Base-by-base conservation (phyloP, 2,888 invertebrate species). In the Erynnis tages region DNA sequence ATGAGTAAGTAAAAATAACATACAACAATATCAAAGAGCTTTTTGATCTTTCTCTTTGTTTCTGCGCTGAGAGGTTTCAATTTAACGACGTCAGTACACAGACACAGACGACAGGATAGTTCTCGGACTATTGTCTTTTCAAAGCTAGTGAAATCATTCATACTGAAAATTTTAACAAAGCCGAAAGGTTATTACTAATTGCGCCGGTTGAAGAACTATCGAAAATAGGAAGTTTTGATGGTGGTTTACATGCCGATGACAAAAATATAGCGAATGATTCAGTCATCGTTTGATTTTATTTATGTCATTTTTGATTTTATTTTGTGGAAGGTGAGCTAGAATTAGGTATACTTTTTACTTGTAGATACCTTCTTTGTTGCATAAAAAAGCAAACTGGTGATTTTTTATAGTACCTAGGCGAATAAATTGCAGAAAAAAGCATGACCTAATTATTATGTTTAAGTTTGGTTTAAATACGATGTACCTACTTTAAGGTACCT, bases 81-180 rank as follows among this genome's bases (percentile, higher is more conserved):
- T 66, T 84, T 87, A 30, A 81, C 75, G 13, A 86, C 82, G 63
- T 89, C 89, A n/a, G 76, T 81, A 63, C 88, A 87, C 35, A 89
- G 64, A 67, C 89, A 89, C 61, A 89, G 63, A 23, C 89, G 81
- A 67, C 89, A 89, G 14, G 89, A 82, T 56, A 88, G 69, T 68
- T 89, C 89, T 46, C 88, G 84, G 52, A 89, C 86, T 68, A 88
- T 82, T 49, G 72, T 76, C 73, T 86, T 88, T 59, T 87, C 89
- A 30, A 87, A 76, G 69, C 63, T 76, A 8, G 67, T 60, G 69
- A 82, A 87, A 69, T 89, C 86, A 65, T 88, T 79, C 88, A 87
- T 89, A 69, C 66, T 83, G 70, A 16, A 13, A 41, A 34, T 13
- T 41, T 43, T 41, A 41, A 34, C 19, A n/a, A n/a, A n/a, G n/a